Evolutionary conservation across 2,888 invertebrate species (phyloP), one percentile per base, ranked within the genome.

Genomic region (Oligia strigilis): DNA sequence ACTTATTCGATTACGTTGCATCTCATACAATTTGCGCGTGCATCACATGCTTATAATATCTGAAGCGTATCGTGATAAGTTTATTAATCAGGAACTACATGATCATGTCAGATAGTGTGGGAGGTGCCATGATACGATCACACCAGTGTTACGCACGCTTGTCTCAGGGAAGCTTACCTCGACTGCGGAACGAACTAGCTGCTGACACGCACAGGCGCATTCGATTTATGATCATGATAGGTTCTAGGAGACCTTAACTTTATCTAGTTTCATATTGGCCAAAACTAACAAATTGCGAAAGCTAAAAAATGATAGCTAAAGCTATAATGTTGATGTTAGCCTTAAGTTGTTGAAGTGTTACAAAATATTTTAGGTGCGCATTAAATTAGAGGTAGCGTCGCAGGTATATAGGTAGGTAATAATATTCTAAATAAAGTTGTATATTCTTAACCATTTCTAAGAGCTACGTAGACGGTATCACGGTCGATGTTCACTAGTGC

Each of bases 61-160:
- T 73, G 49, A 67, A 62, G 72, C 78, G 64, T 73, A 60, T 58
- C 72, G 36, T 78, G 62, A 73, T 71, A 55, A 49, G 60, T 72
- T 79, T 66, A 83, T 70, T 40, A 82, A 29, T 70, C 19, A 78
- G 78, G 70, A 66, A 74, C 46, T 17, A 14, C 58, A n/a, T 55
- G 69, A 73, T 72, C 52, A 55, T 60, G 60, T 65, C 66, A 73
- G 69, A 73, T 78, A 73, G 52, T 46, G 46, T 49, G 60, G 77
- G n/a, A 82, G 71, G 64, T 52, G 23, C 19, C 40, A 65, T 73
- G 82, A 82, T 82, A 82, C 17, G 5, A 82, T 79, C 82, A 66
- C 46, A 75, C 9, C 60, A 36, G 64, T 58, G 72, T 78, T 82
- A 78, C n/a, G 69, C 40, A 64, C 9, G 55, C 60, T 78, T 74